phyloP scores from a whole-genome alignment of 2,888 invertebrate species.

The Chymomyza fuscimana region DNA sequence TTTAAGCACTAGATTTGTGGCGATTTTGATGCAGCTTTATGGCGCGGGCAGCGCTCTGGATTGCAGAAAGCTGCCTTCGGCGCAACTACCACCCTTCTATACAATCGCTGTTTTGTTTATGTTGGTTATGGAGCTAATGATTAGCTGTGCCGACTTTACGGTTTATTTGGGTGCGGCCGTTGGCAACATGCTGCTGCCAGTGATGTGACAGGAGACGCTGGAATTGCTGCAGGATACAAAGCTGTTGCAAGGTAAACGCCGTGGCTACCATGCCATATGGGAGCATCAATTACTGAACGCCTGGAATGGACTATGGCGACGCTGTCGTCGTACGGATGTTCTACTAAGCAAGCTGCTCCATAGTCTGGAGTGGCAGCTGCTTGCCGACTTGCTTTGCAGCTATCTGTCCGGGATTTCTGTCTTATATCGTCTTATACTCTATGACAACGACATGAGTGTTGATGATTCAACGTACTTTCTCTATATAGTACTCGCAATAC shows the following conservation, averaged over 20 bases:
- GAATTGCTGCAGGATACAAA: constrained; percentile 35
- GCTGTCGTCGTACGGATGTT: constrained; percentile 29
- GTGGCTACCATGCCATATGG: constrained; percentile 37
- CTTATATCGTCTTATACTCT: constrained; percentile 45
- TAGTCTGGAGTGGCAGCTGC: constrained; percentile 42
- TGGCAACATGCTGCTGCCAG: constrained; percentile 40
- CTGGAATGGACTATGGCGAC: constrained; percentile 38
- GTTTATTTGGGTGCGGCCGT: constrained; percentile 23
- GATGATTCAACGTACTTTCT: not conserved
- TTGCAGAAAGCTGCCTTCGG: constrained; percentile 18
- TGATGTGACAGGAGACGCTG: constrained; percentile 27
- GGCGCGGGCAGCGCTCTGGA: constrained; percentile 35
- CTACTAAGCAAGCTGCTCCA: constrained; percentile 32
- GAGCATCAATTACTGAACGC: constrained; percentile 35
- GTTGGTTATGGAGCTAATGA: constrained; percentile 34
- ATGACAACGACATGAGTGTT: constrained; percentile 12
- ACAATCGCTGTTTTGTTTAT: constrained; percentile 6
- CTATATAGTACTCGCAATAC: constrained; percentile 8
- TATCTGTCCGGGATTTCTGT: constrained; percentile 44
- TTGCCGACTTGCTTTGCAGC: constrained; percentile 41
- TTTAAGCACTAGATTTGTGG: constrained; percentile 27
- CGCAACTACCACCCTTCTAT: constrained; percentile 16
- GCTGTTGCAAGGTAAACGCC: constrained; percentile 26
- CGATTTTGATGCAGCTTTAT: constrained; percentile 27
- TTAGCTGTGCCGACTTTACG: constrained; percentile 28